Evolutionary conservation across 2,888 invertebrate genomes (phyloP).

Genomic region (Meiosimyza platycephala): DNA sequence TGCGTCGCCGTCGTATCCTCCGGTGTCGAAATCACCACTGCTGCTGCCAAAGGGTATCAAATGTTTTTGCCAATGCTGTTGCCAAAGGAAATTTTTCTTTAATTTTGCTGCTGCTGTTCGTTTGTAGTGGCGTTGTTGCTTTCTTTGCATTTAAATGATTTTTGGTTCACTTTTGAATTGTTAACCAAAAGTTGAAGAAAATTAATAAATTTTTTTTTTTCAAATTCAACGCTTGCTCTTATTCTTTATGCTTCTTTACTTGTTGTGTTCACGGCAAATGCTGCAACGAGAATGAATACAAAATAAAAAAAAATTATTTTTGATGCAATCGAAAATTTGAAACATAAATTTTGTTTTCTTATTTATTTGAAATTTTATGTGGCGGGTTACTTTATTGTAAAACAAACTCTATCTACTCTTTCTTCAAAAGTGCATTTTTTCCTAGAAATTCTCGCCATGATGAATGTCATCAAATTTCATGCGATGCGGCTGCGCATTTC

Average conservation of each 20-base stretch:
- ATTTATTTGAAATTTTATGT: conserved; percentile 26
- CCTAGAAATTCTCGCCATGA: conserved; percentile 30
- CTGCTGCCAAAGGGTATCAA: not conserved
- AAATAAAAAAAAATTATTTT: conserved; percentile 27
- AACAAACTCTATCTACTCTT: not conserved
- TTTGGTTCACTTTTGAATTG: conserved; percentile 27
- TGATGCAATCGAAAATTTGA: conserved; percentile 40
- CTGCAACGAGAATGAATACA: conserved; percentile 62
- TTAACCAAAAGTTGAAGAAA: not conserved
- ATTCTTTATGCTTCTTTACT: conserved; percentile 5
- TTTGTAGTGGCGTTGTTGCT: conserved; percentile 55
- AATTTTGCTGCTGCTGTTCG: conserved; percentile 55
- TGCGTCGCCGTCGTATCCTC: not conserved
- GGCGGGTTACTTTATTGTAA: conserved; percentile 25
- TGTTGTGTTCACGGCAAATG: conserved; percentile 58
- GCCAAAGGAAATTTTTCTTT: conserved; percentile 65
- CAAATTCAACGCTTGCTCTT: not conserved
- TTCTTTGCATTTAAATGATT: conserved; percentile 56
- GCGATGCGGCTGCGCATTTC: not conserved
- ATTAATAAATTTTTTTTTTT: conserved; percentile 8
- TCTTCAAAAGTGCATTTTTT: conserved; percentile 31
- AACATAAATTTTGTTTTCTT: conserved; percentile 28
- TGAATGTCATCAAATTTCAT: conserved; percentile 31
- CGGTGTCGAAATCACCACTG: not conserved
- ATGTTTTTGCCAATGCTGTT: conserved; percentile 38